phyloP scores from a whole-genome alignment of 2,113 vertebrate genomes.

The Seriola dumerili region DNA sequence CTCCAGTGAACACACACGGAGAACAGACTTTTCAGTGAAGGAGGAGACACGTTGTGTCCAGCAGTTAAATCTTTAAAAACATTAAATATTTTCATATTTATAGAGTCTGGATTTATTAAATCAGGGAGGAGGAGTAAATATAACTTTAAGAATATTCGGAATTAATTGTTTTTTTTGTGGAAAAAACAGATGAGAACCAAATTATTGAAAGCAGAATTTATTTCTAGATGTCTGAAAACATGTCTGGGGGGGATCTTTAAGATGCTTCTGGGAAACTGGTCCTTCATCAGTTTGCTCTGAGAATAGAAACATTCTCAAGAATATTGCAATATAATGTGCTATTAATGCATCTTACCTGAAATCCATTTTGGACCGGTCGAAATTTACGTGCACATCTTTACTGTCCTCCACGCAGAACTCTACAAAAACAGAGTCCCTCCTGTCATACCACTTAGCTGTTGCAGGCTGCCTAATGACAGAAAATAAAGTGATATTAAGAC shows the following conservation, averaged over 20 bases:
- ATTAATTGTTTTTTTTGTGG: neutral
- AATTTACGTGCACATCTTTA: slow-evolving; percentile 93
- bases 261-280: neutral
- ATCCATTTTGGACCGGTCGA: slow-evolving; percentile 92
- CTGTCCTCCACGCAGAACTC: slow-evolving; percentile 99
- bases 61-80: neutral
- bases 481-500: neutral
- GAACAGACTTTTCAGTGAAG: no score
- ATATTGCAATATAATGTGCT: neutral
- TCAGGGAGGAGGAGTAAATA: neutral
- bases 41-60: neutral
- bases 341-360: slow-evolving; percentile 87
- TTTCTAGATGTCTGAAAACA: neutral
- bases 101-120: neutral
- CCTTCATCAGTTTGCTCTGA: neutral
- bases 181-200: neutral
- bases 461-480: slow-evolving; percentile 89
- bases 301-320: no score
- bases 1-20: no score
- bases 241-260: neutral
- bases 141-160: neutral
- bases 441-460: slow-evolving; percentile 98
- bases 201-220: neutral
- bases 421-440: slow-evolving; percentile 94
- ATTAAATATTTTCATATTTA: neutral